These are phyloP conservation scores for Nomada lathburiana DNA, from an alignment of 2,888 invertebrate genomes.

Conservation along the genomic window DNA sequence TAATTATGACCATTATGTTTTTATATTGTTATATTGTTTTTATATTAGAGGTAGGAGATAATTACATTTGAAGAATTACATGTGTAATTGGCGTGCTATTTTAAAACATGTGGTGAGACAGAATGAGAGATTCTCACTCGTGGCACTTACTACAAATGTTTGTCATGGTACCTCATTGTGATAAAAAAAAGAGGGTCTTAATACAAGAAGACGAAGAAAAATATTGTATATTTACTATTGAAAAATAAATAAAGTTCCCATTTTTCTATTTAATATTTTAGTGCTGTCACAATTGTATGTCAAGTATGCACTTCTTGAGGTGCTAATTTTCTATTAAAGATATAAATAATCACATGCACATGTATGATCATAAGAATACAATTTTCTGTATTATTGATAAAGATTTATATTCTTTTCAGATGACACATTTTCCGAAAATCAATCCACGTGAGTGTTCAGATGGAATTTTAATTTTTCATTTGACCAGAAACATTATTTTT, in stretches of 20 bases:
- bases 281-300: conserved; percentile 61
- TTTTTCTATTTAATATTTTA: conserved; percentile 74
- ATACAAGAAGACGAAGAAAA: conserved; percentile 36
- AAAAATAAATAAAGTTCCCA: conserved; percentile 76
- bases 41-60: conserved; percentile 38
- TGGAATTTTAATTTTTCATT: conserved; percentile 49
- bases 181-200: conserved; percentile 43
- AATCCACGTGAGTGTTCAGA: conserved; percentile 49
- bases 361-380: background rate
- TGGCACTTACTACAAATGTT: conserved; percentile 29
- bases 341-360: background rate
- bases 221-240: conserved; percentile 62
- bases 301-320: conserved; percentile 29
- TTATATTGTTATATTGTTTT: too few relatives aligned
- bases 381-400: conserved; percentile 38
- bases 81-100: conserved; percentile 40
- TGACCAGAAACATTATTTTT: conserved; percentile 43
- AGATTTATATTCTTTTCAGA: conserved; percentile 69
- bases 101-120: background rate
- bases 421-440: conserved; percentile 52
- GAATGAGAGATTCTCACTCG: background rate
- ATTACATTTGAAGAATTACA: conserved; percentile 26
- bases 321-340: background rate
- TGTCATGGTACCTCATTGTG: conserved; percentile 36
- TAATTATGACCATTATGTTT: conserved; percentile 18